Evolutionary conservation across 2,113 vertebrate species (phyloP), one percentile per base, ranked within the genome.

Genomic region (Pseudolaguvia tuberculata): DNA sequence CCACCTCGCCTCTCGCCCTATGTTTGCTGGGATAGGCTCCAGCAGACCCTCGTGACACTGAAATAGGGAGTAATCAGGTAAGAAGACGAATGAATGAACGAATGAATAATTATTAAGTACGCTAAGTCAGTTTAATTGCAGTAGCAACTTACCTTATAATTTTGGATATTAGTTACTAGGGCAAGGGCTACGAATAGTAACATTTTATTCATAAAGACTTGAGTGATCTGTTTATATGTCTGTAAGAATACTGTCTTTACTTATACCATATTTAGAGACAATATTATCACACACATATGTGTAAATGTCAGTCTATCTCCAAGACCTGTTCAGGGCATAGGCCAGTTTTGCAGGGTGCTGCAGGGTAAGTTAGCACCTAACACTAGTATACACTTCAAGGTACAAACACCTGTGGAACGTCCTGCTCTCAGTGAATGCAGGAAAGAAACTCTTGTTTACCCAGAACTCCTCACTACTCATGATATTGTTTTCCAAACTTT

Each of bases 401-500:
- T 67, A 47, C 70, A 72, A 52, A 78, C 78, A 80, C 81, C 75
- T 82, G 75, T 48, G 57, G 57, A 56, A 78, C 53, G 51, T 71
- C 76, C 25, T 73, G 15, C 70, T 61, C 29, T 1, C 45, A 50
- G 20, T 35, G 31, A 29, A 31, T 23, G 13, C 73, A 76, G 42
- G 42, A 76, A n/a, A 77, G 66, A 31, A 55, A 21, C 55, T 23
- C 61, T 70, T 21, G 23, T 47, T 70, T 27, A 27, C 35, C 58
- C 68, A 6, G 10, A 25, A 42, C 63, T 52, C 72, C 58, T 61
- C 9, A 25, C 51, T 62, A 79, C 72, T 80, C 68, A 72, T 70
- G 78, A 63, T 73, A 72, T 66, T 83, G 78, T 79, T 80, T 79
- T 83, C 71, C 79, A 80, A 79, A 76, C 78, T 69, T 58, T 23